These are phyloP conservation scores for Auanema sp. DNA, from an alignment of 2,888 invertebrate genomes.

Conservation along the genomic window DNA sequence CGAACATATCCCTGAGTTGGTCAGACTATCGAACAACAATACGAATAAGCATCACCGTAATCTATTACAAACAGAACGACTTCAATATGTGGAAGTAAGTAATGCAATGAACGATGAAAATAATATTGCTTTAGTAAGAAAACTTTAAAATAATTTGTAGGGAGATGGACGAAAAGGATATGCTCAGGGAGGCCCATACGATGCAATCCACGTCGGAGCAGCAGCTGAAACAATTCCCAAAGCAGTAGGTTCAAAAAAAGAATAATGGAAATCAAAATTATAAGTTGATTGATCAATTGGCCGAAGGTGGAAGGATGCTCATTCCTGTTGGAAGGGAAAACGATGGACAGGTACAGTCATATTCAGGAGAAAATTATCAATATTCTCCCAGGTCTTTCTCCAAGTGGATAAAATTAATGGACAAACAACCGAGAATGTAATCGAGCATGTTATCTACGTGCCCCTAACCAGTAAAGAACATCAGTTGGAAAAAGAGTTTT, in stretches of 20 bases:
- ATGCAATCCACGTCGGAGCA: slow-evolving; percentile 78
- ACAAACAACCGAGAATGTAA: slow-evolving; percentile 70
- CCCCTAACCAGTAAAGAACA: slow-evolving; percentile 84
- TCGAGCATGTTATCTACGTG: slow-evolving; percentile 96
- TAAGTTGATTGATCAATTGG: slow-evolving; percentile 83
- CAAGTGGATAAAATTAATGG: slow-evolving; percentile 89
- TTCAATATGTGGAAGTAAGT: slow-evolving; percentile 65
- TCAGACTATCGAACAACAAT: slow-evolving; percentile 77
- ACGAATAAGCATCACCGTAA: slow-evolving; percentile 76
- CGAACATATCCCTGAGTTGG: slow-evolving; percentile 84
- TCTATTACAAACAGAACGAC: slow-evolving; percentile 73
- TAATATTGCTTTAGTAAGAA: slow-evolving; percentile 7
- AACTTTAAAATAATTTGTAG: slow-evolving; percentile 15
- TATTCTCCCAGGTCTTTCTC: slow-evolving; percentile 70
- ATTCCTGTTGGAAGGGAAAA: slow-evolving; percentile 56
- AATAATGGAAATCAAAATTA: background rate
- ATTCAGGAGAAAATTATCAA: background rate
- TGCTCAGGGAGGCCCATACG: slow-evolving; percentile 77
- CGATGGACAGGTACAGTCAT: slow-evolving; percentile 32
- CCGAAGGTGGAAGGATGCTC: slow-evolving; percentile 84
- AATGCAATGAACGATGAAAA: background rate
- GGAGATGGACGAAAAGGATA: slow-evolving; percentile 88
- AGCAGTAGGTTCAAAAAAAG: slow-evolving; percentile 59
- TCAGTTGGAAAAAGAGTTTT: slow-evolving; percentile 66
- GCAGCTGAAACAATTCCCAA: slow-evolving; percentile 65